Base-by-base conservation (phyloP, 1,140 invertebrate species). In the Brachionus angularis region DNA sequence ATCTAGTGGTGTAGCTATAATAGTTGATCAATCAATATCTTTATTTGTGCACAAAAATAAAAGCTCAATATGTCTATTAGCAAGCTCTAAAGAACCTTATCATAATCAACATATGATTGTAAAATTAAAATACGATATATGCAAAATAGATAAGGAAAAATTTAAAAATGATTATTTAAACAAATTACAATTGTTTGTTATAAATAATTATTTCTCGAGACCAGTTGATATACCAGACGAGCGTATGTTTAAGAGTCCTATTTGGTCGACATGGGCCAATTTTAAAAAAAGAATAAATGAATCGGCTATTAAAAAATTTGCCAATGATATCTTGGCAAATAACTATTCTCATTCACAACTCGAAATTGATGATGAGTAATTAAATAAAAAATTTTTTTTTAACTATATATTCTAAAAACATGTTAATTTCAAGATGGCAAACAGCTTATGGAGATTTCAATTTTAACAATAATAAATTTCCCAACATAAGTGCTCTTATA, bases 361-460 rank as follows among this genome's bases (percentile, higher is more conserved):
- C 14, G 91, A 94, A 82, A 90, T 96, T 49, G 92, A 95, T 76
- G 91, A 95, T 76, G n/a, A n/a, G n/a, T n/a, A n/a, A n/a, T n/a
- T n/a, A 85, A 88, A 4, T 96, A 91, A 91, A 91, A 93, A 76
- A 86, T 85, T n/a, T 89, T 89, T 75, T 94, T 94, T 75, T n/a
- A n/a, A n/a, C n/a, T n/a, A n/a, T n/a, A n/a, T n/a, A n/a, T n/a
- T n/a, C n/a, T n/a, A n/a, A n/a, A n/a, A n/a, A n/a, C n/a, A n/a
- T n/a, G n/a, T n/a, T n/a, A n/a, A n/a, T n/a, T n/a, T n/a, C n/a
- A n/a, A 67, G 47, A 67, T 67, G 62, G 62, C 62, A 67, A 47
- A 47, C 42, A 5, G 3, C n/a, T 33, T 67, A 67, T 16, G 91
- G 92, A 2, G 89, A 89, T 16, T 81, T 89, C 14, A 83, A 81